Evolutionary conservation across 2,797 vertebrate species (phyloP).

Genomic region (Salarias fasciatus): DNA sequence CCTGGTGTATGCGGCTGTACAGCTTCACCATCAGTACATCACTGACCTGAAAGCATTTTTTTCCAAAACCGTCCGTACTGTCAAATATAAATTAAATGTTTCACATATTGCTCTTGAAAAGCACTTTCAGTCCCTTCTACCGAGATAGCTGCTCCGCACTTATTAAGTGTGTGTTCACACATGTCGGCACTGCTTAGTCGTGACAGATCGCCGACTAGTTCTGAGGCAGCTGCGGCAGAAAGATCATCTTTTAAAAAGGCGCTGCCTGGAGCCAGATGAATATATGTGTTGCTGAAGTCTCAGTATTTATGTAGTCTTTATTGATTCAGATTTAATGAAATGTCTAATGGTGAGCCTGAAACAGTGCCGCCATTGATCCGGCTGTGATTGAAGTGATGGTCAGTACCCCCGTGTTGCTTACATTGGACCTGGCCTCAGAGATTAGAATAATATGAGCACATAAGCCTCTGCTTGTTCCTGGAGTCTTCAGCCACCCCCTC

Average conservation of each 20-base stretch:
- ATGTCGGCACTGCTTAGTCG: slow-evolving; percentile 13
- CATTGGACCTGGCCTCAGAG: slow-evolving; percentile 77
- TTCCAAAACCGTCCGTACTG: neutral
- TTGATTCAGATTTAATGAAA: slow-evolving; percentile 79
- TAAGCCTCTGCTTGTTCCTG: slow-evolving; percentile 78
- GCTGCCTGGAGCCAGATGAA: slow-evolving; percentile 45
- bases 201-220: slow-evolving; percentile 30
- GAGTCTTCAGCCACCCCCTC: slow-evolving; percentile 29
- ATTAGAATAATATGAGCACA: slow-evolving; percentile 85
- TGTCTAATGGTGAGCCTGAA: slow-evolving; percentile 68
- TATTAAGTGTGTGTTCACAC: slow-evolving; percentile 14
- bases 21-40: neutral
- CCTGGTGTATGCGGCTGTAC: slow-evolving; percentile 8
- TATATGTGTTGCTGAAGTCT: slow-evolving; percentile 65
- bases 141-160: slow-evolving; percentile 9
- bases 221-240: slow-evolving; percentile 24
- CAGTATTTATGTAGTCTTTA: slow-evolving; percentile 73
- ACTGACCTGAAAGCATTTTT: neutral
- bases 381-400: slow-evolving; percentile 81
- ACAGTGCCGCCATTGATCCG: slow-evolving; percentile 78
- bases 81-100: neutral
- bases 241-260: slow-evolving; percentile 35
- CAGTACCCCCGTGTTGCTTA: slow-evolving; percentile 80
- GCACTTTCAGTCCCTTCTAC: neutral
- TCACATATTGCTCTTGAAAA: neutral